phyloP scores from a whole-genome alignment of 2,888 invertebrate species.

The Catocala fraxini region DNA sequence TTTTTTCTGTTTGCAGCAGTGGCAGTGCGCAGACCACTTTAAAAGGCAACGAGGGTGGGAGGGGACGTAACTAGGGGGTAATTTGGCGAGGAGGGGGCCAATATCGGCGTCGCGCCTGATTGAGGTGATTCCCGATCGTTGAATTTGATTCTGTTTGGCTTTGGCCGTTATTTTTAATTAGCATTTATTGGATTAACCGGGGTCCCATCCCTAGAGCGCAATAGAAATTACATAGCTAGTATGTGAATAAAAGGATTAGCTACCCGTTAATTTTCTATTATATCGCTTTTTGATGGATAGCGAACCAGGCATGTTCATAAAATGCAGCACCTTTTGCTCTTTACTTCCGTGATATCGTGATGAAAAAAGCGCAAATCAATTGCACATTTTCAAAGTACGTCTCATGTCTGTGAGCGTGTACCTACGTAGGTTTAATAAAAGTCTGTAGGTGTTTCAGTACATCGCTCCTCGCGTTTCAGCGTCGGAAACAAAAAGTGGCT shows the following conservation, averaged over 20 bases:
- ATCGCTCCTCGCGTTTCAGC: slow-evolving; percentile 84
- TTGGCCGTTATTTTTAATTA: slow-evolving; percentile 72
- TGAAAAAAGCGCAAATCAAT: slow-evolving; percentile 38
- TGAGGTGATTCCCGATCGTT: slow-evolving; percentile 83
- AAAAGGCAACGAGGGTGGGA: slow-evolving; percentile 83
- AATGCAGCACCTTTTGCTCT: slow-evolving; percentile 17
- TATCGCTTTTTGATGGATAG: slow-evolving; percentile 23
- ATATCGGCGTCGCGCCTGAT: slow-evolving; percentile 85
- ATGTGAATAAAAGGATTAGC: slow-evolving; percentile 1
- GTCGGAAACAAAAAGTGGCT: slow-evolving; percentile 86
- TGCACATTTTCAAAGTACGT: slow-evolving; percentile 37
- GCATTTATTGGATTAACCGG: slow-evolving; percentile 52
- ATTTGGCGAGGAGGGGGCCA: slow-evolving; percentile 85
- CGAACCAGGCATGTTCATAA: slow-evolving; percentile 11
- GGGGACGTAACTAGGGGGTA: slow-evolving; percentile 86
- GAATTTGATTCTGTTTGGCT: slow-evolving; percentile 77
- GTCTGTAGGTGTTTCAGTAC: slow-evolving; percentile 85
- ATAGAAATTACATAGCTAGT: slow-evolving; percentile 10
- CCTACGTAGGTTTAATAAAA: slow-evolving; percentile 80
- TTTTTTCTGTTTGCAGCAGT: slow-evolving; percentile 86
- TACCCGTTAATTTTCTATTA: slow-evolving; percentile 20
- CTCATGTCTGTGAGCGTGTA: slow-evolving; percentile 35
- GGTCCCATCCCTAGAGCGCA: slow-evolving; percentile 8
- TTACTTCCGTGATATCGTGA: slow-evolving; percentile 24
- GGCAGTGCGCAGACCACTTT: slow-evolving; percentile 87